Base-by-base conservation (phyloP, 53 echinoderm and acorn worm genomes). In the Temnopleurus reevesii region DNA sequence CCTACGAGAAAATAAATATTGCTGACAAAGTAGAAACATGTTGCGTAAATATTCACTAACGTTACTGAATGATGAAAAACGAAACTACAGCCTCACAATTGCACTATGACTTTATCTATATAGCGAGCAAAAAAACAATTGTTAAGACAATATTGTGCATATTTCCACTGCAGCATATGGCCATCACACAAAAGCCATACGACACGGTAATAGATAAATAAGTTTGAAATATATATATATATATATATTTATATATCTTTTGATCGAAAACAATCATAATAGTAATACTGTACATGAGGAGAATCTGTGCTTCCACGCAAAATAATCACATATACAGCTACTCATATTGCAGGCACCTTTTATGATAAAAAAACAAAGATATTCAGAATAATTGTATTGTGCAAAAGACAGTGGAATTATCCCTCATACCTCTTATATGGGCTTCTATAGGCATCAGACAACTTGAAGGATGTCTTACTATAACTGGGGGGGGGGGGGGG, bases 181-280 rank as follows among this genome's bases (percentile, higher is more conserved):
- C 8, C 4, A 41, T n/a, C n/a, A 71, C 71, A 71, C 21, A 71
- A 36, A 71, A n/a, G 41, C 71, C 71, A 71, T 71, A n/a, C n/a
- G 71, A 71, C 41, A 63, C 5, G 17, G 47, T 28, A 79, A 85
- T 85, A 85, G 45, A 85, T 85, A 61, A 85, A 85, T 85, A 85
- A 60, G 86, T 85, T 85, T 61, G 86, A 85, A 60, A 85, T 85
- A 85, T 85, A 85, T 59, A 59, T 85, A 60, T 59, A 85, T 59
- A 34, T 83, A 83, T 83, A 83, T 83, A 56, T 83, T 36, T 59
- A 85, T 85, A 85, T 85, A 38, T 83, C 53, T 83, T 60, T 85
- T 85, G 60, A 60, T 85, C 61, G 45, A 85, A 85, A 77, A 81
- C 59, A 61, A 60, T 60, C 86, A 85, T 85, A 85, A 85, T 79